These are phyloP conservation scores for Octonoba sinensis DNA, from an alignment of 2,888 invertebrate species.

Conservation along the genomic window DNA sequence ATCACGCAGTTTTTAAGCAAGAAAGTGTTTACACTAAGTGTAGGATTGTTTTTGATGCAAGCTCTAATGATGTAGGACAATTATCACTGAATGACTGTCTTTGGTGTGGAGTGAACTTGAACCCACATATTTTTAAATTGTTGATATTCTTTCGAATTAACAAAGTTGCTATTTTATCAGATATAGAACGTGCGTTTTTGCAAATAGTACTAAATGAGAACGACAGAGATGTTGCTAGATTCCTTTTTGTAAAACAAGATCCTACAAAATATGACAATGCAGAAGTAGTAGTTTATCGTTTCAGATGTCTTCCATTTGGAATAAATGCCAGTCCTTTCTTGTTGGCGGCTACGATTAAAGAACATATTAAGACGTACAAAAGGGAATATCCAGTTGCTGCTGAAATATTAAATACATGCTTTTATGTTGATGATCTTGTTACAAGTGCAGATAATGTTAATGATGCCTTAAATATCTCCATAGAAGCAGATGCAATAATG, in stretches of 20 bases:
- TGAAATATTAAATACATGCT: background rate
- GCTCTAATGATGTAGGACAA: background rate
- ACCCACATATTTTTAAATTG: background rate
- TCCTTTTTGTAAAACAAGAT: background rate
- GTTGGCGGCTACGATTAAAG: conserved; percentile 6
- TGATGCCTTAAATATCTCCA: conserved; percentile 8
- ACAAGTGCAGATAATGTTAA: background rate
- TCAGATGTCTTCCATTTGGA: too few species aligned
- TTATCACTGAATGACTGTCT: conserved; percentile 8
- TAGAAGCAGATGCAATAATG: background rate
- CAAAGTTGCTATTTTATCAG: too few species aligned
- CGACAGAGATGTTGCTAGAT: conserved; percentile 4
- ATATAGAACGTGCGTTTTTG: too few species aligned
- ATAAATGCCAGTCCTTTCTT: too few species aligned
- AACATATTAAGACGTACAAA: conserved; percentile 2
- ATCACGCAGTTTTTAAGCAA: background rate
- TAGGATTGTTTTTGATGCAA: background rate
- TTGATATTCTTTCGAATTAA: too few species aligned
- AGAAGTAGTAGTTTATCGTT: background rate
- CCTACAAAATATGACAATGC: too few species aligned
- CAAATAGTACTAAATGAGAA: background rate
- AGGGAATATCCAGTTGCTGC: background rate
- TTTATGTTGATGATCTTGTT: conserved; percentile 3
- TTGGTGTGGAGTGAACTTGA: background rate
- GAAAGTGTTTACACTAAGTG: background rate